These are phyloP conservation scores for Margaritifera margaritifera DNA, from an alignment of 2,888 invertebrate species.

Conservation along the genomic window DNA sequence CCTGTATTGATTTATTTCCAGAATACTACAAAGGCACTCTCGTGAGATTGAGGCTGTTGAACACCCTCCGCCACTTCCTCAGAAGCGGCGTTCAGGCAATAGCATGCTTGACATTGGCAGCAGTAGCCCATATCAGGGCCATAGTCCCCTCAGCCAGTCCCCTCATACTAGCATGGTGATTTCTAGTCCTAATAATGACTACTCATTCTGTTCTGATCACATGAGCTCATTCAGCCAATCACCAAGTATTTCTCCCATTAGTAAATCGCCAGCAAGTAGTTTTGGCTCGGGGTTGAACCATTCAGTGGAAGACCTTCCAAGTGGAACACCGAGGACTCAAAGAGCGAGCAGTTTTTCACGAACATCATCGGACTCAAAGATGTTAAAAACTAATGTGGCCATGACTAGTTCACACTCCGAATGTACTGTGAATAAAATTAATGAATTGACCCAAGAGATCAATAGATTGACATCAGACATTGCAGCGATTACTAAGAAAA, in stretches of 20 bases:
- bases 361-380: slow-evolving; percentile 48
- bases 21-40: not conserved
- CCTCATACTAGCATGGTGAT: slow-evolving; percentile 43
- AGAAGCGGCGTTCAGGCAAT: slow-evolving; percentile 25
- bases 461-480: slow-evolving; percentile 61
- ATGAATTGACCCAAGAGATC: slow-evolving; percentile 60
- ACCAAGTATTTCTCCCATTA: slow-evolving; percentile 49
- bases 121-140: not conserved
- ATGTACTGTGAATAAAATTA: slow-evolving; percentile 59
- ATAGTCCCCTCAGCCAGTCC: slow-evolving; percentile 25
- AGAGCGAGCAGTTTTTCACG: slow-evolving; percentile 41
- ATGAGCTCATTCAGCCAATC: slow-evolving; percentile 38
- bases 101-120: not conserved
- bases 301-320: slow-evolving; percentile 75
- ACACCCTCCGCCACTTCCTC: slow-evolving; percentile 40
- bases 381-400: slow-evolving; percentile 24
- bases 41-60: not conserved
- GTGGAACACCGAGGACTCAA: slow-evolving; percentile 22
- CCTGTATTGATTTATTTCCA: no score
- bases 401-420: slow-evolving; percentile 47
- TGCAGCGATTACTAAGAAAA: slow-evolving; percentile 44
- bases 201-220: slow-evolving; percentile 37
- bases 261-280: slow-evolving; percentile 80
- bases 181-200: slow-evolving; percentile 28
- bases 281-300: slow-evolving; percentile 90